phyloP scores from a whole-genome alignment of 2,113 vertebrate species.

The Lanius collurio region DNA sequence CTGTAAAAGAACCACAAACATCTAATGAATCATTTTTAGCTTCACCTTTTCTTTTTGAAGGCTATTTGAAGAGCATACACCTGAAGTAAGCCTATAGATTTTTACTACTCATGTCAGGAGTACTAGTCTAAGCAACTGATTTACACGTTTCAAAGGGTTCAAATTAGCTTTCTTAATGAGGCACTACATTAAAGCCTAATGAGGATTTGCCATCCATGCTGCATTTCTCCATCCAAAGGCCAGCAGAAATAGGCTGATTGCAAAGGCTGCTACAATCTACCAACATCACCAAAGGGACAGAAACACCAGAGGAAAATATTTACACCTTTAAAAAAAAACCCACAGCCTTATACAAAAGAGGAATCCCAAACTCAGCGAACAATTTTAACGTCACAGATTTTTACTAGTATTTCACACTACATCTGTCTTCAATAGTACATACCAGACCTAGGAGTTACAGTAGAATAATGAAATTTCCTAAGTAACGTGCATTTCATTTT shows the following conservation, averaged over 20 bases:
- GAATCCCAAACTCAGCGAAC: neutral
- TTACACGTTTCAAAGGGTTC: neutral
- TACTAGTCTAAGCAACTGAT: neutral
- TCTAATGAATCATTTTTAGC: neutral
- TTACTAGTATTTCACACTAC: neutral
- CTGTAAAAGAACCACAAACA: neutral
- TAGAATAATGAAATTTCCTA: accelerated
- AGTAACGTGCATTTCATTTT: neutral
- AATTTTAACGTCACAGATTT: neutral
- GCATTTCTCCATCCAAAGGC: neutral
- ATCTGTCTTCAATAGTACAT: accelerated
- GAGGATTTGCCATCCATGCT: neutral
- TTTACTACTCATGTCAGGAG: neutral
- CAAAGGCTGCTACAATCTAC: neutral
- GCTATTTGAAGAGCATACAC: neutral
- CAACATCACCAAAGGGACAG: accelerated
- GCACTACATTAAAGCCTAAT: neutral
- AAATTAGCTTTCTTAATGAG: neutral
- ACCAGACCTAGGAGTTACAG: neutral
- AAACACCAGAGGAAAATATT: neutral
- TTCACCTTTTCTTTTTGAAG: accelerated
- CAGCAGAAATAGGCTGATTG: neutral
- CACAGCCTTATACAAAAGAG: neutral
- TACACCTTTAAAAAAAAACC: neutral
- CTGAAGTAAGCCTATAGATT: neutral